A percentile compares a stretch with the other conserved stretches of the same genome.
phyloP scores from a whole-genome alignment of 1,140 invertebrate genomes.

The Drosophila varians region DNA sequence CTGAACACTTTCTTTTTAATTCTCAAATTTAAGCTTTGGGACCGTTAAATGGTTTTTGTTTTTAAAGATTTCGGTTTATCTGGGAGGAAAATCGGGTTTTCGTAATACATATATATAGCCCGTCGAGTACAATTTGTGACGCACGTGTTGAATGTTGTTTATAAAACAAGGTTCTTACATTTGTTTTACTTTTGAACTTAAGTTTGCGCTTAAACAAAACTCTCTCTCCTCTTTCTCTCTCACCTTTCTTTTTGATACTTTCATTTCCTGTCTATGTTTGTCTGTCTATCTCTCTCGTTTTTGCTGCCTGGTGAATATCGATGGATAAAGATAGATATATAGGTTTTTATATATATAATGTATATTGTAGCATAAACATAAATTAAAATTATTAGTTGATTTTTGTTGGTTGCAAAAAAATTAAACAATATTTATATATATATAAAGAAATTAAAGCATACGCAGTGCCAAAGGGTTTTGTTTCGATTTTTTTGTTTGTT shows the following conservation, averaged over 20 bases:
- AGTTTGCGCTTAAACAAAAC: slow-evolving; percentile 63
- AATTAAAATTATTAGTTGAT: slow-evolving; percentile 68
- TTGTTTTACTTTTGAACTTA: slow-evolving; percentile 55
- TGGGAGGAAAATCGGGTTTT: slow-evolving; percentile 15
- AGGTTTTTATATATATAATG: slow-evolving; percentile 50
- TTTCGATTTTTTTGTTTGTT: slow-evolving; percentile 7
- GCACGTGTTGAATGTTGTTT: slow-evolving; percentile 15
- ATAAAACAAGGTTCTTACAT: slow-evolving; percentile 34
- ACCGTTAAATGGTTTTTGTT: neutral
- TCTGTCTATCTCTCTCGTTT: slow-evolving; percentile 14
- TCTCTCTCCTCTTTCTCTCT: slow-evolving; percentile 9
- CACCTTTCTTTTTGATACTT: neutral
- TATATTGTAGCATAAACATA: slow-evolving; percentile 70
- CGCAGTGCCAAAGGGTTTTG: slow-evolving; percentile 38
- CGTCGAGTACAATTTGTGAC: slow-evolving; percentile 35
- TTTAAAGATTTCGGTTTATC: slow-evolving; percentile 1
- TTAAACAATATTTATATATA: slow-evolving; percentile 43
- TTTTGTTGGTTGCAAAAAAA: slow-evolving; percentile 46
- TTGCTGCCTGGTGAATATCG: slow-evolving; percentile 9
- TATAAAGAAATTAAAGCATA: slow-evolving; percentile 48
- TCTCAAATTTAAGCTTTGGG: slow-evolving; percentile 24
- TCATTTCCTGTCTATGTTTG: neutral
- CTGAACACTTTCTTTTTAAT: slow-evolving; percentile 47
- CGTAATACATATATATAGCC: slow-evolving; percentile 20
- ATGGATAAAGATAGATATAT: slow-evolving; percentile 46